Evolutionary conservation across 2,113 vertebrate species (phyloP), one percentile per base, ranked within the genome.

Genomic region (Sylvietta virens): DNA sequence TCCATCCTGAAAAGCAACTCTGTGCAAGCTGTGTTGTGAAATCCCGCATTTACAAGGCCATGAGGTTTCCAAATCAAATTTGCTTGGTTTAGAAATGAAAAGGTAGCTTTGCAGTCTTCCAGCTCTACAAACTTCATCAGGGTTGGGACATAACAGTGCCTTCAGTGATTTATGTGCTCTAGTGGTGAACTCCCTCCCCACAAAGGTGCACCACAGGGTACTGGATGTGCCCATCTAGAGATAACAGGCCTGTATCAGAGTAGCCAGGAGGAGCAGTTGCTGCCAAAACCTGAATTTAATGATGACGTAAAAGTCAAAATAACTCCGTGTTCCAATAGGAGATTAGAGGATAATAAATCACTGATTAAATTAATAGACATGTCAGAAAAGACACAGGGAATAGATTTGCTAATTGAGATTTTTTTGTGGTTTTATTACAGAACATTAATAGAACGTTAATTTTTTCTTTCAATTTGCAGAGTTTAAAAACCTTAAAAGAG

Each of bases 1-100:
- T 95, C 90, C 80, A 17, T 82, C 73, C 81, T 95, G 92, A 95
- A 95, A 94, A 92, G 94, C 87, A 88, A 54, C 93, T 93, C 84
- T 92, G 71, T 92, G 87, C 79, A 67, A 74, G 61, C 65, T 30
- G 1, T 3, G 6, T 94, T 96, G 90, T 94, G 94, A 95, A 96
- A 94, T 91, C 69, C 61, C 11, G 4, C 57, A 21, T 60, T 76
- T 92, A 84, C 0, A 3, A 79, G 61, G 83, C 72, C 35, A 0
- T 44, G 90, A 81, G 92, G 80, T 78, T 96, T 96, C 90, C 92
- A 94, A 83, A 94, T 92, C 71, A 86, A 88, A 74, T 86, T 84
- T 93, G 57, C 82, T 88, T 2, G 11, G 90, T 80, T 92, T 91
- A 84, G 90, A 88, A 95, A 60, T 71, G 39, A 83, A 89, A 96